Percentiles rank a stretch among this genome's conserved stretches.
These are phyloP conservation scores for Aphelinus atriplicis DNA, from an alignment of 1,140 invertebrate genomes.

Conservation along the genomic window DNA sequence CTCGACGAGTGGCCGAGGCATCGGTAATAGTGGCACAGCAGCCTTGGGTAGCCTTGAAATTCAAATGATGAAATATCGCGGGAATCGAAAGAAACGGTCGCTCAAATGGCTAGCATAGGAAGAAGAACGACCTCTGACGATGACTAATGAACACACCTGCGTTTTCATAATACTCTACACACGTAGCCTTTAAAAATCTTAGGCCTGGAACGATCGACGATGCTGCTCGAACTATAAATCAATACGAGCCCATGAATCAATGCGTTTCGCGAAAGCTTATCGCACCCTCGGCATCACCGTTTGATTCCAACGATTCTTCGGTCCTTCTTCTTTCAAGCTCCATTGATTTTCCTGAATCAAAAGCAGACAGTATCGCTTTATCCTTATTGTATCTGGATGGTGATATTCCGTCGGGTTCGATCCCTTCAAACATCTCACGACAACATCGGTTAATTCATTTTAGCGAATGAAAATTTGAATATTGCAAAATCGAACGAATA, in stretches of 20 bases:
- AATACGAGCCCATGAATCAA: conserved; percentile 25
- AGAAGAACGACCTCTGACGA: neutral
- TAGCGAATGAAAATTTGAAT: no score
- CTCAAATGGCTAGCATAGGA: neutral
- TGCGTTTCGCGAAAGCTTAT: neutral
- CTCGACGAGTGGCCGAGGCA: neutral
- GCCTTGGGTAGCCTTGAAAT: neutral
- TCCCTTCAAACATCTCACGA: no score
- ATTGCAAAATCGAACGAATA: no score
- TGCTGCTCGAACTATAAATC: conserved; percentile 8
- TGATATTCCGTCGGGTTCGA: no score
- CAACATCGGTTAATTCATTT: no score
- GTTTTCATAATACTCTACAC: neutral
- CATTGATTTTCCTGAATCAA: neutral
- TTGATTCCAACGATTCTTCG: conserved; percentile 4
- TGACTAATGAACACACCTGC: conserved; percentile 35
- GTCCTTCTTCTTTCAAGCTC: neutral
- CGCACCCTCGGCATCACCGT: conserved; percentile 5
- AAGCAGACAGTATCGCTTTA: neutral
- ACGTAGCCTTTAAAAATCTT: no score
- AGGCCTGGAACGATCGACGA: neutral
- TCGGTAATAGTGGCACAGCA: neutral
- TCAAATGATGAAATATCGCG: conserved; percentile 27
- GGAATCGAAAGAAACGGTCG: conserved; percentile 4
- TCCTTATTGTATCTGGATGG: neutral